Conservation (phyloP, 2,113 vertebrate genomes). For the Myrmecophaga tridactyla region DNA sequence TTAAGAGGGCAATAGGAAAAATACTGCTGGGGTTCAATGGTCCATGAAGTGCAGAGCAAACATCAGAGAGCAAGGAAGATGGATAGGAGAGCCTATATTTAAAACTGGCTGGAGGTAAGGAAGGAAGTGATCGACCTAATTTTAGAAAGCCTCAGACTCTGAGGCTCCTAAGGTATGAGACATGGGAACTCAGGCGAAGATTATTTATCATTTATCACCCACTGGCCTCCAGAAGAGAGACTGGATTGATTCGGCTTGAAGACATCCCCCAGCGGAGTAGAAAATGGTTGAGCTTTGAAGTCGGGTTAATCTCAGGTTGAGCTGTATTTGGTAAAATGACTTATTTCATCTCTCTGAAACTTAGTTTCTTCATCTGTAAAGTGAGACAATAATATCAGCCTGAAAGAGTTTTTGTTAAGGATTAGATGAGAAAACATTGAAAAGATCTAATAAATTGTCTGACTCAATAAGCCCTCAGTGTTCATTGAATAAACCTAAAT, state of each 20-base stretch:
- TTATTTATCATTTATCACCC: constrained; percentile 13
- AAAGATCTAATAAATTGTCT: not conserved
- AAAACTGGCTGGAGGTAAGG: constrained; percentile 76
- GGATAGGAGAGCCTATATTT: constrained; percentile 73
- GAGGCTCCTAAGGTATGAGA: constrained; percentile 48
- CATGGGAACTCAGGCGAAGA: not conserved
- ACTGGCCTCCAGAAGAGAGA: not conserved
- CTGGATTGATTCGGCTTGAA: not conserved
- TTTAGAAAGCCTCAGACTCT: constrained; percentile 77
- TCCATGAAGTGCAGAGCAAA: constrained; percentile 58
- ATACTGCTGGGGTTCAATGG: constrained; percentile 65
- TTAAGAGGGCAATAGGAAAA: constrained; percentile 75
- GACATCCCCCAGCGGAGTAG: not conserved
- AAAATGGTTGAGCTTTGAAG: not conserved
- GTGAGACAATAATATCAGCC: not conserved
- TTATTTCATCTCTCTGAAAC: not conserved
- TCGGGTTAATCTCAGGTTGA: not conserved
- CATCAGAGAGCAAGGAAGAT: constrained; percentile 58
- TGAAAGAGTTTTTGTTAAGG: not conserved
- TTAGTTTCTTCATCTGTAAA: not conserved
- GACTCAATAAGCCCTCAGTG: too few species aligned
- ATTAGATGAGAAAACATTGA: not conserved
- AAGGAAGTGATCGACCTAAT: constrained; percentile 78
- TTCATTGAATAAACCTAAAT: not conserved
- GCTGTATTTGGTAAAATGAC: not conserved